Percentiles rank a stretch among this genome's conserved stretches.
Conservation (phyloP, 1,140 invertebrate species). For the Drosophila virilis region DNA sequence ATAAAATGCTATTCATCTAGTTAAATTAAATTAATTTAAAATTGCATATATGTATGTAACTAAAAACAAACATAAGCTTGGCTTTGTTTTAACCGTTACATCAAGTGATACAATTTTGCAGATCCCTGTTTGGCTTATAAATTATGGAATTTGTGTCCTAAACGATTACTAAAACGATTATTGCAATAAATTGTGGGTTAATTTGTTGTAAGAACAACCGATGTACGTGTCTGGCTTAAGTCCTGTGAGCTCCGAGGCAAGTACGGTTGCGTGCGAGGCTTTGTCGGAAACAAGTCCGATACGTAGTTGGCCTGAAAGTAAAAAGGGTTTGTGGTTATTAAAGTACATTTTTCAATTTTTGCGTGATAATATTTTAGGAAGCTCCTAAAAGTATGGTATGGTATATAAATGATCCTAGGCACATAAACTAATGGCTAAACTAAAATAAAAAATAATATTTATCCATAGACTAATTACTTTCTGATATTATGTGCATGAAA, state of each 20-base stretch:
- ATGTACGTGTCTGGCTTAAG: slow-evolving; percentile 45
- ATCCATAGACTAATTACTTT: too few species aligned
- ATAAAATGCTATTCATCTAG: slow-evolving; percentile 13
- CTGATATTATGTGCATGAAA: too few species aligned
- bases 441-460: too few species aligned
- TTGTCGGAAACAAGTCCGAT: slow-evolving; percentile 66
- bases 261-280: slow-evolving; percentile 49
- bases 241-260: slow-evolving; percentile 70
- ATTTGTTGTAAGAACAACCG: slow-evolving; percentile 54
- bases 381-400: slow-evolving; percentile 64
- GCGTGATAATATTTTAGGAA: background rate
- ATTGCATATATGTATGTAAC: slow-evolving; percentile 1
- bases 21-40: slow-evolving; percentile 3
- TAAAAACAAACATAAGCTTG: slow-evolving; percentile 30
- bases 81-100: slow-evolving; percentile 18
- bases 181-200: slow-evolving; percentile 36
- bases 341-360: background rate
- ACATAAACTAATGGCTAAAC: too few species aligned
- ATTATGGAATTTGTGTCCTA: slow-evolving; percentile 67
- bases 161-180: slow-evolving; percentile 15
- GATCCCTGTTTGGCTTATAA: slow-evolving; percentile 49
- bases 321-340: background rate
- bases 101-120: background rate
- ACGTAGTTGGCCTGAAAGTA: slow-evolving; percentile 76
- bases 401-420: too few species aligned